A percentile compares a stretch with the other conserved stretches of the same genome.
These are phyloP conservation scores for Mactromeris polynyma DNA, from an alignment of 2,888 invertebrate genomes.

Conservation along the genomic window DNA sequence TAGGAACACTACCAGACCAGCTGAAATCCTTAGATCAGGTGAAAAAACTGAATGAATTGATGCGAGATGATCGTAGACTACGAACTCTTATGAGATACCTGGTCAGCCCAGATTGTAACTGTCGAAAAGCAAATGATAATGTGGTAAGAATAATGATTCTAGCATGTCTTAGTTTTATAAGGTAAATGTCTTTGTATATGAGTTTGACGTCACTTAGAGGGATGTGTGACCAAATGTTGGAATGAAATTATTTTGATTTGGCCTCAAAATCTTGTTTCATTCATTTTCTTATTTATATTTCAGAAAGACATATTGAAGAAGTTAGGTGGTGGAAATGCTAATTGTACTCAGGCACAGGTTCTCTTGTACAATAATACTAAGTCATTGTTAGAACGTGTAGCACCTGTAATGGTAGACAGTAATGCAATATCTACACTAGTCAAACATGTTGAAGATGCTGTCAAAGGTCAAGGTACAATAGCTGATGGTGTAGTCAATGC, in stretches of 20 bases:
- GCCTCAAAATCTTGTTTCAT: no score
- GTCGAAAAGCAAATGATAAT: constrained; percentile 97
- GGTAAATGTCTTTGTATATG: no score
- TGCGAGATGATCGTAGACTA: constrained; percentile 89
- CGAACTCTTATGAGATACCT: constrained; percentile 94
- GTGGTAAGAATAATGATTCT: constrained; percentile 89
- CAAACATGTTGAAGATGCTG: constrained; percentile 88
- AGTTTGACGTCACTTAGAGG: no score
- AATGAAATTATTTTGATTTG: no score
- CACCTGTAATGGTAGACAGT: constrained; percentile 98
- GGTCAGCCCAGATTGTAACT: constrained; percentile 94
- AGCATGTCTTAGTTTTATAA: no score
- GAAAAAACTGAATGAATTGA: constrained; percentile 86
- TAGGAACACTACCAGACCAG: constrained; percentile 93
- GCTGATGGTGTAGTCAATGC: constrained; percentile 88
- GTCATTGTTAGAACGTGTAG: constrained; percentile 96
- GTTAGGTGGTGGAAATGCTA: constrained; percentile 91
- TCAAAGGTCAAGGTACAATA: constrained; percentile 79
- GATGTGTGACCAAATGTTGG: no score
- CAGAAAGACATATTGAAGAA: constrained; percentile 95
- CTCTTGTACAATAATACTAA: constrained; percentile 98
- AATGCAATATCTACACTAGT: constrained; percentile 92
- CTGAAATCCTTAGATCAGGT: constrained; percentile 92
- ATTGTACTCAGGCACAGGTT: constrained; percentile 96
- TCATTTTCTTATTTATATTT: constrained; percentile 54